Base-by-base conservation (phyloP, 2,888 invertebrate genomes). In the Crepidodera aurea region DNA sequence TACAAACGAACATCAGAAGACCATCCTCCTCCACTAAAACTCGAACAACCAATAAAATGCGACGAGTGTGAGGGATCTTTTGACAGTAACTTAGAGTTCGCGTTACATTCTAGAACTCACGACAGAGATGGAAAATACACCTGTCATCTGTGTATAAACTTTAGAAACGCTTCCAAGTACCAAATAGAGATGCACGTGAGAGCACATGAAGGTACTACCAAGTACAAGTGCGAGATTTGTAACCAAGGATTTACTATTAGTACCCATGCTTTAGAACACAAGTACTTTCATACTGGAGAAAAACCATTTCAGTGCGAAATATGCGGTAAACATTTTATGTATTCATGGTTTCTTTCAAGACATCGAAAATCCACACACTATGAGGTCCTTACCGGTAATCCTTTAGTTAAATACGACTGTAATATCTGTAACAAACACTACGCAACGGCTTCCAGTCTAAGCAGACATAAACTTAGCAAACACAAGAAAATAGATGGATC, bases 351-450 rank as follows among this genome's bases (percentile, higher is more conserved):
- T 65, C 71, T 86, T 12, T 82, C 83, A 2, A 79, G 83, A 0
- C 86, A 87, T 67, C 78, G 82, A 1, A 82, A 81, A 48, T 77
- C 81, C 0, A 80, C 83, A 0, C 86, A 86, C 57, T 84, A 84
- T 13, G 83, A 84, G 60, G 75, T 78, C 7, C 72, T 77, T 65
- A 78, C 76, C 1, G 73, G 76, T 10, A 74, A 73, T 55, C 74
- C 80, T 72, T 1, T 76, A 64, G 77, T 78, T 1, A 77, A 79
- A 34, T 79, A 79, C 67, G 79, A 80, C 51, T 81, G 81, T 59
- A 69, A 68, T 2, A 75, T 78, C 12, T 81, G 81, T 66, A 77
- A 77, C 13, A 80, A 80, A 64, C 78, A 78, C 42, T 80, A 79
- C 53, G 78, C 77, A 1, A 77, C 76, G 2, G 73, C 73, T 16